Base-by-base conservation (phyloP, 1,140 invertebrate genomes). In the Lethocerus indicus region DNA sequence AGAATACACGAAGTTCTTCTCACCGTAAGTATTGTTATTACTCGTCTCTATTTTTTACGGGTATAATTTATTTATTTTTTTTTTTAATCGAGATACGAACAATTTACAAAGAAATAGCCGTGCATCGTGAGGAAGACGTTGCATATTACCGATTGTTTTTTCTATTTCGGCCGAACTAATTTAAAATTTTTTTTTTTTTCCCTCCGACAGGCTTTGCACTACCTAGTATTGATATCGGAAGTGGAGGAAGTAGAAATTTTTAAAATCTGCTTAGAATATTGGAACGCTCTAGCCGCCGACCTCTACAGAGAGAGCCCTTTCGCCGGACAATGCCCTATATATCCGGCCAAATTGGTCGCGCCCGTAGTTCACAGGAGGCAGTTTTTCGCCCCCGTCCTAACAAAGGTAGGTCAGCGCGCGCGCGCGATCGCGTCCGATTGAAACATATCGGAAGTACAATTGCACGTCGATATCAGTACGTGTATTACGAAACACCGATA, bases 171-270 rank as follows among this genome's bases (percentile, higher is more conserved):
- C 29, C 9, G n/a, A 32, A 9, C n/a, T 32, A 9, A 32, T 41
- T 20, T 13, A 9, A 18, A 41, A 41, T 41, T 41, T 13, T 41
- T 9, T 35, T 39, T 18, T 36, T 50, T 39, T 14, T 49, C 42
- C 50, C 50, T 58, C 52, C 63, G 63, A 5, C 57, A 78, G 74
- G 87, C 89, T 2, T 69, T 98, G 25, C 79, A 89, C 56, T 98
- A 98, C 65, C 74, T 99, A 52, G 83, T 98, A 16, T 70, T 95
- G 50, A 98, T 99, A 59, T 98, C 93, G 18, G 90, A 97, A 71
- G 94, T 99, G 2, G 95, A 99, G 54, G 96, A 99, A 62, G 89
- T 95, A 0, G 96, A 99, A 72, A 95, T 99, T 49, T 99, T 99
- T 63, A 99, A 99, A 72, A 98, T 99, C 54, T 98, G 95, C 64